Percentiles rank a stretch among this genome's conserved stretches.
phyloP scores from a whole-genome alignment of 2,888 invertebrate species.

The Temnothorax ravouxi region DNA sequence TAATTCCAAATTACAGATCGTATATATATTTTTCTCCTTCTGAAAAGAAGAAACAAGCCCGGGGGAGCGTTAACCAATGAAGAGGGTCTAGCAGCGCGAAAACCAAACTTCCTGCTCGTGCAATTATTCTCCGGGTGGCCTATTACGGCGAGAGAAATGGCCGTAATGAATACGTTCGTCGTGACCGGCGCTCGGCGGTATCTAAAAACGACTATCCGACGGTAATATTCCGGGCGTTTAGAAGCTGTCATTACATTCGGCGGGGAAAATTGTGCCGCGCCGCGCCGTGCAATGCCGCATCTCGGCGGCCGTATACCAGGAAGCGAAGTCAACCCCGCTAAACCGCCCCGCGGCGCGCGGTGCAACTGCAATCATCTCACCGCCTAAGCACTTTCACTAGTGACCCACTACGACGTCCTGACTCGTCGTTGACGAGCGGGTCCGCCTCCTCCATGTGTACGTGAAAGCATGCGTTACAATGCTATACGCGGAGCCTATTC shows the following conservation, averaged over 20 bases:
- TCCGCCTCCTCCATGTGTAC: conserved; percentile 57
- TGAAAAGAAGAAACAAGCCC: neutral
- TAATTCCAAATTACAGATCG: conserved; percentile 32
- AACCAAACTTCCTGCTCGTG: conserved; percentile 44
- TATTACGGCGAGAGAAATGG: conserved; percentile 24
- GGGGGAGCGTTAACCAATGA: conserved; percentile 11
- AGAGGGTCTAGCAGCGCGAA: conserved; percentile 14
- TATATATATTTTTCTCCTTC: neutral
- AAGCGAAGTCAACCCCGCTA: conserved; percentile 75
- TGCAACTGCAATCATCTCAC: conserved; percentile 83
- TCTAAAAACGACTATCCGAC: conserved; percentile 58
- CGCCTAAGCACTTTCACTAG: conserved; percentile 84
- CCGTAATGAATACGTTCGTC: conserved; percentile 58
- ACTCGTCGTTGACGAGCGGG: conserved; percentile 73
- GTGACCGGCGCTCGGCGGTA: conserved; percentile 12
- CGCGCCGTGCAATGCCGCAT: neutral
- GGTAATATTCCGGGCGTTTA: conserved; percentile 43
- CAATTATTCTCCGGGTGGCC: conserved; percentile 35
- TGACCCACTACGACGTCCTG: conserved; percentile 83
- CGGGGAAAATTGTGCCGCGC: conserved; percentile 57
- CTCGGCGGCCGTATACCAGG: conserved; percentile 78
- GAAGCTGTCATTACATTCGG: conserved; percentile 65
- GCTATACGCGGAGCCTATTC: conserved; percentile 34
- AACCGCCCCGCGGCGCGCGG: conserved; percentile 73
- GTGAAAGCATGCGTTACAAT: neutral